Conservation (phyloP, 30 jellyfish, hydroid and myxozoan species). For the Aurelia sp. region DNA sequence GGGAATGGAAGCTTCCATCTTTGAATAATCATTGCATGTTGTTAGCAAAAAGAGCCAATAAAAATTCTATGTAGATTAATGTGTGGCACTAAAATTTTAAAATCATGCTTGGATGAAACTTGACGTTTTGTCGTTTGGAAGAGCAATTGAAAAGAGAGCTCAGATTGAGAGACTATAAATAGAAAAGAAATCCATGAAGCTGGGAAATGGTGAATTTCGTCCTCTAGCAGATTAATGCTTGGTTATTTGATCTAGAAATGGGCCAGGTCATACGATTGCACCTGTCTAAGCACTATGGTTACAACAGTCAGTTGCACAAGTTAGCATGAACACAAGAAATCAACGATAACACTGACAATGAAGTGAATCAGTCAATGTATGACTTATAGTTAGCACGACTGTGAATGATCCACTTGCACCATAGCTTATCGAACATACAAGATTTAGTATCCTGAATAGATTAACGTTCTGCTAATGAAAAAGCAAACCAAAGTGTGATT, state of each 20-base stretch:
- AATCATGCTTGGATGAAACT: no score
- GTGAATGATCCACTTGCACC: conserved; percentile 42
- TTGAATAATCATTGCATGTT: no score
- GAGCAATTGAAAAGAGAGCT: no score
- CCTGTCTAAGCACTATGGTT: conserved; percentile 29
- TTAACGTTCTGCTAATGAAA: conserved; percentile 15
- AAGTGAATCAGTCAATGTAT: conserved; percentile 18
- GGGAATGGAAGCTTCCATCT: no score
- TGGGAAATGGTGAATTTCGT: no score
- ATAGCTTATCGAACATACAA: conserved; percentile 1
- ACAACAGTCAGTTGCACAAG: conserved; percentile 19
- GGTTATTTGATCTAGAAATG: background rate
- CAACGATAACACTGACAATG: conserved; percentile 4
- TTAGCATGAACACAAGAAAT: conserved; percentile 6
- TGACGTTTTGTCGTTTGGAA: no score
- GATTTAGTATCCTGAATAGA: conserved; percentile 14
- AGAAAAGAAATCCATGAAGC: no score
- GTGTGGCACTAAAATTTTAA: no score
- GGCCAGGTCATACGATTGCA: conserved; percentile 41
- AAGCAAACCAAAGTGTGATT: no score
- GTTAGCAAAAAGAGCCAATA: no score
- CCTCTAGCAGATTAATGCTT: background rate
- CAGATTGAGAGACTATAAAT: no score
- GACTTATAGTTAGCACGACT: conserved; percentile 14
- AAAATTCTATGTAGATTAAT: no score